These are phyloP conservation scores for Magallana nippona DNA, from an alignment of 2,888 invertebrate genomes.

Conservation along the genomic window DNA sequence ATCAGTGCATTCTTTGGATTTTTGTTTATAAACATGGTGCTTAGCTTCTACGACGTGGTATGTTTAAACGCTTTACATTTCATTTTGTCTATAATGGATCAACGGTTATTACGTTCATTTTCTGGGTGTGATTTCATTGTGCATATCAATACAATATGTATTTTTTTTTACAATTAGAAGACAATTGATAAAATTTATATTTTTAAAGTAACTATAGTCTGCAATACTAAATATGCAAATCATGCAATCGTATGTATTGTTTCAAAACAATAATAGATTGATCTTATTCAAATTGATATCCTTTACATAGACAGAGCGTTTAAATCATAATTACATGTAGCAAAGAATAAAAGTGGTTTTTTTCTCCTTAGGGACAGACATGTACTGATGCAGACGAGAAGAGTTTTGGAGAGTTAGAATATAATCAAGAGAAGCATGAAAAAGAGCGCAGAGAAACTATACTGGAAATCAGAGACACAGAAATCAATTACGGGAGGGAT, in stretches of 20 bases:
- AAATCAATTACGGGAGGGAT: constrained; percentile 96
- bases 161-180: no score
- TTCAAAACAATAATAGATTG: no score
- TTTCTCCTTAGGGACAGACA: constrained; percentile 41
- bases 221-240: no score
- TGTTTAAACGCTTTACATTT: background rate
- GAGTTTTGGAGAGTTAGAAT: constrained; percentile 26
- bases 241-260: no score
- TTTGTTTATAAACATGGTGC: constrained; percentile 12
- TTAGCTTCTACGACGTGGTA: constrained; percentile 17
- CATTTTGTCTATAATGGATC: no score
- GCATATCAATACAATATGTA: no score
- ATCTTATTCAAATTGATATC: no score
- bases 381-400: constrained; percentile 54
- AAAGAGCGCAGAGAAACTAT: constrained; percentile 95
- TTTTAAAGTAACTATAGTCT: no score
- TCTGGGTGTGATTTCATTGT: no score
- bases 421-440: constrained; percentile 35
- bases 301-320: background rate
- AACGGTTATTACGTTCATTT: no score
- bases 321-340: background rate
- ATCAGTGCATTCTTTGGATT: constrained; percentile 1
- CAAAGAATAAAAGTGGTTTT: background rate
- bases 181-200: no score
- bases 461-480: constrained; percentile 96